Conservation (phyloP, 35 echinoderm and acorn worm species). For the Patiria miniata region DNA sequence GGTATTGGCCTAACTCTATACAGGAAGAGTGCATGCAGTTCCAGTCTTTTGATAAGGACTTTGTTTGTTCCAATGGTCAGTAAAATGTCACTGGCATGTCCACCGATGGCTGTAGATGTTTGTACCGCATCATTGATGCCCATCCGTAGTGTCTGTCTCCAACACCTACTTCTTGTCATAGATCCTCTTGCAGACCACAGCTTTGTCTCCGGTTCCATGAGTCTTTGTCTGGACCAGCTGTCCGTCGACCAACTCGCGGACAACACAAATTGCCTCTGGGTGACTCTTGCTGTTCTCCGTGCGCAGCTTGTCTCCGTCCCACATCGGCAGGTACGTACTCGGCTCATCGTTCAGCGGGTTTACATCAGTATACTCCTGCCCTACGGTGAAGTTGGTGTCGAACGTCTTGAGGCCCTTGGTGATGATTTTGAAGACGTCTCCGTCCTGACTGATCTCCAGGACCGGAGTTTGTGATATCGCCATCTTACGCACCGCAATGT, state of each 20-base stretch:
- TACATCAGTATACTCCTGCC: slow-evolving; percentile 34
- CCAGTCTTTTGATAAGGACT: no score
- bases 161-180: slow-evolving; percentile 13
- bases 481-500: slow-evolving; percentile 27
- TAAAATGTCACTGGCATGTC: no score
- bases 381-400: slow-evolving; percentile 50
- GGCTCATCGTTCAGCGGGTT: slow-evolving; percentile 12
- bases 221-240: slow-evolving; percentile 33
- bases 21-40: no score
- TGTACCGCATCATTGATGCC: no score
- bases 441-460: slow-evolving; percentile 32
- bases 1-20: no score
- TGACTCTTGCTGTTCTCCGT: slow-evolving; percentile 23
- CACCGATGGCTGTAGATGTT: no score
- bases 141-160: no score
- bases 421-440: slow-evolving; percentile 41
- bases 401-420: slow-evolving; percentile 31
- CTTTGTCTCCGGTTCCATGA: slow-evolving; percentile 34
- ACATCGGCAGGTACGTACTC: slow-evolving; percentile 26
- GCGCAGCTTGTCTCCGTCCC: slow-evolving; percentile 32
- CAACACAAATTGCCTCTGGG: slow-evolving; percentile 15
- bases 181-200: slow-evolving; percentile 34
- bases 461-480: neutral
- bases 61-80: no score
- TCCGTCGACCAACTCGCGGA: slow-evolving; percentile 38